These are phyloP conservation scores for Ceratosolen solmsi DNA, from an alignment of 1,140 invertebrate species.

Conservation along the genomic window DNA sequence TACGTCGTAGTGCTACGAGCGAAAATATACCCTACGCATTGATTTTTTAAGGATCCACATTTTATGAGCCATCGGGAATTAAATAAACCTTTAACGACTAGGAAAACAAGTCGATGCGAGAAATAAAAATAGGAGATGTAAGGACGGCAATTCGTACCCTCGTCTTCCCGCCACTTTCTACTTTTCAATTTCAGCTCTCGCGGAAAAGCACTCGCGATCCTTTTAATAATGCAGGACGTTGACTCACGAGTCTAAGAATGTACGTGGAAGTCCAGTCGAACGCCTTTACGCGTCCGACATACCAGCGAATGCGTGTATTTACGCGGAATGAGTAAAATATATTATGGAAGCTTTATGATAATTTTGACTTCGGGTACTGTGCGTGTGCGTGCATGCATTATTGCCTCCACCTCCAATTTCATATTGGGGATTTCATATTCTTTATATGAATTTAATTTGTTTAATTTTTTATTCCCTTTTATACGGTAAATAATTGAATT, in stretches of 20 bases:
- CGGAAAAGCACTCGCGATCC: constrained; percentile 39
- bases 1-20: too few species aligned
- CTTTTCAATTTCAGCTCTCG: constrained; percentile 40
- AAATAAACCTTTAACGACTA: constrained; percentile 29
- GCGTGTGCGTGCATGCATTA: too few species aligned
- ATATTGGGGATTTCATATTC: too few species aligned
- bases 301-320: neutral
- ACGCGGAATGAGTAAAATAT: too few species aligned
- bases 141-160: neutral
- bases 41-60: neutral
- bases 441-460: too few species aligned
- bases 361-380: too few species aligned
- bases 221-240: constrained; percentile 48
- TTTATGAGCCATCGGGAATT: neutral
- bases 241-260: constrained; percentile 33
- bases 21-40: neutral
- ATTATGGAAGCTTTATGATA: too few species aligned
- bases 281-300: neutral
- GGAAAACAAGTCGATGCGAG: constrained; percentile 39
- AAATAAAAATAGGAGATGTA: neutral
- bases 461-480: too few species aligned
- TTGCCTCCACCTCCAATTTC: too few species aligned
- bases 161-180: constrained; percentile 20
- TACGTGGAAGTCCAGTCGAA: neutral
- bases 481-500: too few species aligned